These are phyloP conservation scores for Sipha flava DNA, from an alignment of 1,140 invertebrate genomes.

Conservation along the genomic window DNA sequence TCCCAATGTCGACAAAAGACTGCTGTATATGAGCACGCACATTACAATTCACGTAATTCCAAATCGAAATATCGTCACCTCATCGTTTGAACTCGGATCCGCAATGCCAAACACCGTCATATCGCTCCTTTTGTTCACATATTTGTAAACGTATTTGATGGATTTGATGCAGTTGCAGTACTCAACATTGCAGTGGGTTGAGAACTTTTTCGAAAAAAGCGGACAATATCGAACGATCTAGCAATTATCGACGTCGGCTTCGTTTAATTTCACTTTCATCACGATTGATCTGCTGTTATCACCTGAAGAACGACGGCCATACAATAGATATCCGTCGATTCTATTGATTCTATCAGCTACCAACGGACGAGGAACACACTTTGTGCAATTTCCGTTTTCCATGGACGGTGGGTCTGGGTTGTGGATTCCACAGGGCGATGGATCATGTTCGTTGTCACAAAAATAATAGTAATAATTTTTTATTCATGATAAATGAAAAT, in stretches of 20 bases:
- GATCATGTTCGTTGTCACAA: conserved; percentile 47
- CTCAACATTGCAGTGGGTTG: conserved; percentile 44
- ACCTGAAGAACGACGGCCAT: conserved; percentile 36
- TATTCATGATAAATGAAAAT: conserved; percentile 43
- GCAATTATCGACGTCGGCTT: conserved; percentile 38
- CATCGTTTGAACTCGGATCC: neutral
- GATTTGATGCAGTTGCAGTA: conserved; percentile 39
- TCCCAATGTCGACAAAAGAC: too few species aligned
- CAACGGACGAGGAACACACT: conserved; percentile 37
- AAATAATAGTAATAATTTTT: too few species aligned
- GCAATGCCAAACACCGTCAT: conserved; percentile 41
- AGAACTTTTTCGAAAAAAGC: conserved; percentile 40
- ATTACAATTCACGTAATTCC: too few species aligned
- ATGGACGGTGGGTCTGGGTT: conserved; percentile 44
- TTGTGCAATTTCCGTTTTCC: conserved; percentile 44
- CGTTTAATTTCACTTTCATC: neutral
- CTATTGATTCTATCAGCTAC: conserved; percentile 26
- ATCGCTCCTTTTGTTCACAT: conserved; percentile 41
- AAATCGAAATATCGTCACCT: too few species aligned
- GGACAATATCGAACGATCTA: conserved; percentile 45
- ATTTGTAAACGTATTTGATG: conserved; percentile 44
- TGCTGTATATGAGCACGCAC: too few species aligned
- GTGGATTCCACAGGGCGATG: conserved; percentile 46
- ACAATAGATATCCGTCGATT: conserved; percentile 44
- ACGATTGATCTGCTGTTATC: conserved; percentile 22